Conservation (phyloP, 2,888 invertebrate species). For the Agrotis exclamationis region DNA sequence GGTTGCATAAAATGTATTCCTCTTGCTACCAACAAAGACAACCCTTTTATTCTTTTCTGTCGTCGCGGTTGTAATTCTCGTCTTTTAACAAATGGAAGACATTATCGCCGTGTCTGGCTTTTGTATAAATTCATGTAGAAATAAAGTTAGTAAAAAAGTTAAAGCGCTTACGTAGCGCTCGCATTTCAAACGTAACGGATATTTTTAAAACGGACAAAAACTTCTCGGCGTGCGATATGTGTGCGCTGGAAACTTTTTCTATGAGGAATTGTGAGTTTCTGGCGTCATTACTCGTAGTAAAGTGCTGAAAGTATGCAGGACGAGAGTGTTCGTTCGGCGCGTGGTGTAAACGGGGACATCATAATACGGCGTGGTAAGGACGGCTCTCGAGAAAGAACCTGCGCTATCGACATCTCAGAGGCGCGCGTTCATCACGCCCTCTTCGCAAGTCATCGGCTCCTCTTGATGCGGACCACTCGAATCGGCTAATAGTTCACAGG, state of each 20-base stretch:
- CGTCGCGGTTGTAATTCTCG: slow-evolving; percentile 85
- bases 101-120: slow-evolving; percentile 87
- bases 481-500: slow-evolving; percentile 69
- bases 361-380: slow-evolving; percentile 63
- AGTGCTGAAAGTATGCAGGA: slow-evolving; percentile 36
- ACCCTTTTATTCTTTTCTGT: slow-evolving; percentile 86
- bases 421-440: slow-evolving; percentile 70
- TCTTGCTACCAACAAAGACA: slow-evolving; percentile 83
- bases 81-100: slow-evolving; percentile 89
- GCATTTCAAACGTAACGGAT: slow-evolving; percentile 82
- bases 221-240: slow-evolving; percentile 71
- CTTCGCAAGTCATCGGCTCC: slow-evolving; percentile 74
- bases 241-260: slow-evolving; percentile 69
- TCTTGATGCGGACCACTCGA: slow-evolving; percentile 67
- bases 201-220: slow-evolving; percentile 79
- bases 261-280: slow-evolving; percentile 67
- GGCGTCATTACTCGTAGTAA: slow-evolving; percentile 52
- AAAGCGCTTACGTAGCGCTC: slow-evolving; percentile 81
- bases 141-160: slow-evolving; percentile 86
- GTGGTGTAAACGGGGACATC: slow-evolving; percentile 62
- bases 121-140: slow-evolving; percentile 87
- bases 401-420: slow-evolving; percentile 76
- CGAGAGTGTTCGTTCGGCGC: slow-evolving; percentile 59
- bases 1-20: slow-evolving; percentile 85
- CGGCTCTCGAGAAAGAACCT: slow-evolving; percentile 65